phyloP scores from a whole-genome alignment of 2,113 vertebrate genomes.

The Pygoscelis adeliae region DNA sequence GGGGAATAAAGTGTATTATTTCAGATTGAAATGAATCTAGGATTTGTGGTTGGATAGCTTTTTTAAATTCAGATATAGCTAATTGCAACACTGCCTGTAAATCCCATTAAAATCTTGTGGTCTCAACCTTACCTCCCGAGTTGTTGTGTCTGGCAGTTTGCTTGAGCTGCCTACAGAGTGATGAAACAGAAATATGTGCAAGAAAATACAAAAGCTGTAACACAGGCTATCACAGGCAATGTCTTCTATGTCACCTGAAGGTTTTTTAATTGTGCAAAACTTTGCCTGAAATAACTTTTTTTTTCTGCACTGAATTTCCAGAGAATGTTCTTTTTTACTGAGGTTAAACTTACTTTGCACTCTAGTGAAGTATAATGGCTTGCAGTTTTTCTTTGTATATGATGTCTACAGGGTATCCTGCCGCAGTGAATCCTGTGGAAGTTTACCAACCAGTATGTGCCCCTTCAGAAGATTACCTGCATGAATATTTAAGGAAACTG shows the following conservation, averaged over 20 bases:
- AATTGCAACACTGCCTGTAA: constrained; percentile 8
- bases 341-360: not conserved
- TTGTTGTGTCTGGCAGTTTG: constrained; percentile 10
- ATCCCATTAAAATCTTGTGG: not conserved
- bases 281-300: not conserved
- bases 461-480: constrained; percentile 17
- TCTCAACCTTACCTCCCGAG: not conserved
- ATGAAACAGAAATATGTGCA: not conserved
- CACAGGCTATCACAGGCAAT: not conserved
- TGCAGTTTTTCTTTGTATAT: not conserved
- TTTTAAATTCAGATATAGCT: not conserved
- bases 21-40: not conserved
- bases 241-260: not conserved
- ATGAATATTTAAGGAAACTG: constrained; percentile 47
- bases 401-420: not conserved
- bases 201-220: not conserved
- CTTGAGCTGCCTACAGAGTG: not conserved
- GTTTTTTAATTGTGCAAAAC: not conserved
- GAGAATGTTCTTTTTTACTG: not conserved
- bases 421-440: not conserved
- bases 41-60: not conserved
- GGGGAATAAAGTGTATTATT: not conserved
- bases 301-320: not conserved
- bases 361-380: not conserved
- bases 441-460: not conserved